Evolutionary conservation across 2,113 vertebrate genomes (phyloP).

Genomic region (Rana temporaria): DNA sequence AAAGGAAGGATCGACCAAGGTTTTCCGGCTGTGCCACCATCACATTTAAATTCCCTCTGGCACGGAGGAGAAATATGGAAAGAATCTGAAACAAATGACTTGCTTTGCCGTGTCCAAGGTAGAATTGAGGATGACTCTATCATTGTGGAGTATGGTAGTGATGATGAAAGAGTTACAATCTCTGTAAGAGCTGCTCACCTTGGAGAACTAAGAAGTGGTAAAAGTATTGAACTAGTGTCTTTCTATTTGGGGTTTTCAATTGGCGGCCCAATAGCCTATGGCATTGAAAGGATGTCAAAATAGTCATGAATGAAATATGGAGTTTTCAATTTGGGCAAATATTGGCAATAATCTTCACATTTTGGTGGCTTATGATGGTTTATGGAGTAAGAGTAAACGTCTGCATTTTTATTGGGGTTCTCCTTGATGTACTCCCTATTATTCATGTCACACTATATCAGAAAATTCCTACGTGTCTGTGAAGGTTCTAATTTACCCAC

Average conservation of each 20-base stretch:
- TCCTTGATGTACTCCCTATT: too few species aligned
- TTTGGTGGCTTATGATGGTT: too few species aligned
- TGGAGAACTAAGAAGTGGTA: slow-evolving; percentile 60
- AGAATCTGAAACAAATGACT: slow-evolving; percentile 50
- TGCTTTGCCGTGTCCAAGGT: slow-evolving; percentile 64
- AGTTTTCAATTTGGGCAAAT: too few species aligned
- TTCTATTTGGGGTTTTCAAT: slow-evolving; percentile 74
- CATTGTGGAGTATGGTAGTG: slow-evolving; percentile 64
- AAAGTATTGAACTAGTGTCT: slow-evolving; percentile 66
- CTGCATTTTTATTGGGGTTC: too few species aligned
- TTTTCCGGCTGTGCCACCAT: slow-evolving; percentile 41
- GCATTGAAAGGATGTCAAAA: slow-evolving; percentile 59
- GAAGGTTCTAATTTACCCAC: too few species aligned
- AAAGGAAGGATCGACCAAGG: slow-evolving; percentile 66
- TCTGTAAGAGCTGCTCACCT: slow-evolving; percentile 65
- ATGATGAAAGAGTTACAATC: slow-evolving; percentile 60
- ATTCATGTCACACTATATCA: too few species aligned
- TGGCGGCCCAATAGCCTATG: slow-evolving; percentile 68
- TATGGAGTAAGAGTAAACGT: too few species aligned
- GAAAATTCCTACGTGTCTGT: too few species aligned
- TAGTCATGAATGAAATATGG: too few species aligned
- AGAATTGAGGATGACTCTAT: slow-evolving; percentile 63
- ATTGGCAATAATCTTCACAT: too few species aligned
- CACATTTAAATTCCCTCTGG: slow-evolving; percentile 62
- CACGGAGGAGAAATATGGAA: slow-evolving; percentile 68